phyloP scores from a whole-genome alignment of 2,113 vertebrate species.

The Elephantulus edwardii region DNA sequence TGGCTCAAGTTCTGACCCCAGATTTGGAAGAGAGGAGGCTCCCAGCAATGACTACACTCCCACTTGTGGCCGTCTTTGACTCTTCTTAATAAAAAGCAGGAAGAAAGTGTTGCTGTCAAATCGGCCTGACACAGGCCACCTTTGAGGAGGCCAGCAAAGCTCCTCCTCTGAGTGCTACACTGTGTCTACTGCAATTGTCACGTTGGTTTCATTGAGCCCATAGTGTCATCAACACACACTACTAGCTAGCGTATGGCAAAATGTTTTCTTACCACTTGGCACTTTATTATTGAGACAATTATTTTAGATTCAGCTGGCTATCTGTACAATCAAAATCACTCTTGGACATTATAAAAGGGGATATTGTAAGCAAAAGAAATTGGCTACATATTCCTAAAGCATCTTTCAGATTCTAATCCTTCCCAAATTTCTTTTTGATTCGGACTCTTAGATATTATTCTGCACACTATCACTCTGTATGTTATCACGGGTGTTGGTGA shows the following conservation, averaged over 20 bases:
- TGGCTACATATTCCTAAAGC: neutral
- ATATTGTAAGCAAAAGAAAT: neutral
- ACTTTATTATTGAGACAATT: neutral
- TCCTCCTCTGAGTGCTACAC: neutral
- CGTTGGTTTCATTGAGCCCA: neutral
- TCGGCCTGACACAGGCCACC: neutral
- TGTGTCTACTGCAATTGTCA: neutral
- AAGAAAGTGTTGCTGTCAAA: neutral
- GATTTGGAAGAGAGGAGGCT: neutral
- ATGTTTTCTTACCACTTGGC: neutral
- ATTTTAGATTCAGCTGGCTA: neutral
- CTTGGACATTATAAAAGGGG: neutral
- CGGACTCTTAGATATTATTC: neutral
- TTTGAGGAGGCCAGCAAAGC: neutral
- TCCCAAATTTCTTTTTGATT: neutral
- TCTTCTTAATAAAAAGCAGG: neutral
- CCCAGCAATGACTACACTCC: neutral
- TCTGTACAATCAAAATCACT: slow-evolving; percentile 29
- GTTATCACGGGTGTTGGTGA: neutral
- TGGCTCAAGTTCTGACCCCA: neutral
- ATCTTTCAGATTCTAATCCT: neutral
- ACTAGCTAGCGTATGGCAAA: neutral
- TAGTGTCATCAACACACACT: neutral
- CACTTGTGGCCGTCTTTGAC: neutral
- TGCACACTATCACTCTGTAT: neutral